Percentiles rank a stretch among this genome's conserved stretches.
phyloP scores from a whole-genome alignment of 2,797 vertebrate species.

The Gastrophryne carolinensis region DNA sequence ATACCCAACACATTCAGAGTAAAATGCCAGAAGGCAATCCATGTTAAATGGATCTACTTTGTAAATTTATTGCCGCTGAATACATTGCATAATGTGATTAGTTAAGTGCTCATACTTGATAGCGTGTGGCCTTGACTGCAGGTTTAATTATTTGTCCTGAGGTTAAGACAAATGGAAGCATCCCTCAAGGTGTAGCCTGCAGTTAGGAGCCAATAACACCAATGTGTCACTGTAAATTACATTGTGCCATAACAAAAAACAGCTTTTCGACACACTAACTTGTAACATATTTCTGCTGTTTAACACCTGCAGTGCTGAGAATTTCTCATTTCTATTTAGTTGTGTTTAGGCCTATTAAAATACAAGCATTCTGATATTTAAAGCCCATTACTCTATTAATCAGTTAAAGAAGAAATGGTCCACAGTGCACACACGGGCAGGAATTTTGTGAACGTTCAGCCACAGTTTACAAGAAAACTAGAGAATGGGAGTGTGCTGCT shows the following conservation, averaged over 20 bases:
- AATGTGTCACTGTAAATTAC: constrained; percentile 24
- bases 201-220: constrained; percentile 26
- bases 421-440: no score
- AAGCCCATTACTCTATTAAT: no score
- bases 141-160: constrained; percentile 43
- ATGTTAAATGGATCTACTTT: constrained; percentile 23
- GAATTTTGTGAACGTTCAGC: no score
- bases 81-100: constrained; percentile 36
- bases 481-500: no score
- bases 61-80: constrained; percentile 18
- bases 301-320: background rate
- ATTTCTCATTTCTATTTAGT: background rate
- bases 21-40: constrained; percentile 20
- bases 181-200: constrained; percentile 35
- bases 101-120: constrained; percentile 39
- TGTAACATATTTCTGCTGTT: constrained; percentile 1
- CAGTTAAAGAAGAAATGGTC: no score
- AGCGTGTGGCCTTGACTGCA: constrained; percentile 36
- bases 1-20: constrained; percentile 2
- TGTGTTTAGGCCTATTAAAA: background rate
- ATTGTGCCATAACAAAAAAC: background rate
- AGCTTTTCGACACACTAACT: constrained; percentile 4
- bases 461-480: no score
- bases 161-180: constrained; percentile 35
- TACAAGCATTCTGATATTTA: no score